Base-by-base conservation (phyloP, 37 sponge, comb jelly and placozoan genomes). In the Ephydatia muelleri region DNA sequence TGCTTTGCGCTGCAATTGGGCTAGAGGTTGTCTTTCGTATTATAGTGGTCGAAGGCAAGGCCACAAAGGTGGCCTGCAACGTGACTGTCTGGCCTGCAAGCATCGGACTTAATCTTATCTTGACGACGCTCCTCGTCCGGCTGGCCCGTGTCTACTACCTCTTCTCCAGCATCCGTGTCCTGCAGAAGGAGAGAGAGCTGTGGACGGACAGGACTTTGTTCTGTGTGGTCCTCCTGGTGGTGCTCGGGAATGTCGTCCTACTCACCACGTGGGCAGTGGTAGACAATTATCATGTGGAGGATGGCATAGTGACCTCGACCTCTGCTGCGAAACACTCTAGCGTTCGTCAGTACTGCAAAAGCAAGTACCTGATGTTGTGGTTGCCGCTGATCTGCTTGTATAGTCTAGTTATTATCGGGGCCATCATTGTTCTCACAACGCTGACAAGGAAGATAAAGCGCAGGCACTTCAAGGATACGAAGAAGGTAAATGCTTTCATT, bases 91-190 rank as follows among this genome's bases (percentile, higher is more conserved):
- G 29, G 39, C 21, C 43, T 2, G 49, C 65, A n/a, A 76, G 16
- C 38, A 40, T 76, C 16, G 85, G 85, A 5, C 22, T 76, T 27
- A 76, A 81, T 49, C 69, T 87, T 2, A 81, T 87, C 38, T 75
- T 81, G 23, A 34, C 76, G 0, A 87, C 88, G 22, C 2, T 78
- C 9, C 72, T 88, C 19, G 49, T 83, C 6, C 68, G 77, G 38
- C 47, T 83, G 83, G 65, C 79, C 26, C 83, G 88, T 26, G 49
- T 82, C 29, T 82, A 77, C 25, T 43, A 79, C 27, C 40, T 88
- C 5, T 88, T 88, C 38, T 82, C 27, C 70, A 14, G 19, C 57
- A 57, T 57, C 1, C 57, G 57, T 21, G 16, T 57, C 57, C 57
- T 57, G 57, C 57, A 57, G 57, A 57, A 57, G 57, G 57, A 57